Base-by-base conservation (phyloP, 2,888 invertebrate genomes). In the Sinopyrophorus schimmeli region DNA sequence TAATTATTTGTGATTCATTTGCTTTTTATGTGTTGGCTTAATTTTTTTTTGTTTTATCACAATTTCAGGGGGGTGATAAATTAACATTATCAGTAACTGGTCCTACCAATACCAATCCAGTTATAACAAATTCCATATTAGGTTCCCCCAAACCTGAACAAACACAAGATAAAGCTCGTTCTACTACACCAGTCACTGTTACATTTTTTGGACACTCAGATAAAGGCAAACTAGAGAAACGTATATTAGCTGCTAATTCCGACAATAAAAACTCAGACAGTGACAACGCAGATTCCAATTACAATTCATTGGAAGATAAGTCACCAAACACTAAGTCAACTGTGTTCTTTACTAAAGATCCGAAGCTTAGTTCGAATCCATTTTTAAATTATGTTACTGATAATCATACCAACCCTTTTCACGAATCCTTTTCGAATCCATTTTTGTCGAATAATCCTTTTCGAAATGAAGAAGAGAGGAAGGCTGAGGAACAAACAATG, bases 31-130 rank as follows among this genome's bases (percentile, higher is more conserved):
- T 24, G 17, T 35, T 34, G 18, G 32, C 20, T 35, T 23, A 15
- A 15, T 35, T 35, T 35, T 35, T 7, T 17, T 10, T n/a, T 27
- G 3, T 34, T 51, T 46, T 55, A 34, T 48, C 39, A 30, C 23
- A 38, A 16, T 35, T 31, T 44, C 18, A 85, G 84, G 84, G 84
- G 58, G 84, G 84, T 62, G 84, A 85, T 69, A 84, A 84, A 69
- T 71, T 85, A 66, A 85, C 84, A 41, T 72, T 85, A 50, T 80
- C 81, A 53, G 80, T 85, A 61, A 80, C 80, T 61, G 83, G 83
- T 34, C 70, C 71, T 3, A 64, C 67, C 3, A 66, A 55, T 31
- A 47, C 58, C 24, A 49, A 51, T 24, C 41, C 57, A 6, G 21
- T 50, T 34, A 35, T 43, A 41, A 47, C 55, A n/a, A 54, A 50